These are phyloP conservation scores for Cervus canadensis DNA, from an alignment of 2,113 vertebrate species.

Conservation along the genomic window DNA sequence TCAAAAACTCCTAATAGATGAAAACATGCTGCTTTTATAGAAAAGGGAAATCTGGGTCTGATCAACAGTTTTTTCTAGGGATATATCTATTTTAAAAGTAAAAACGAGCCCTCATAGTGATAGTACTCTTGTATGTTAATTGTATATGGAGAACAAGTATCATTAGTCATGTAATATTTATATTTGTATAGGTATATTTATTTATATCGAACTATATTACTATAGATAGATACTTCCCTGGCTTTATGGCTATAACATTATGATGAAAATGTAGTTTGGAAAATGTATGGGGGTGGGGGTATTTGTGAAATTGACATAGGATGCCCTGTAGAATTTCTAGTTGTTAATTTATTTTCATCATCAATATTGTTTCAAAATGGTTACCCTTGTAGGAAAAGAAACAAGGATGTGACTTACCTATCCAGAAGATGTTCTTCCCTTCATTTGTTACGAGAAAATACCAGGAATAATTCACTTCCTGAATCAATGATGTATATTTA, in stretches of 20 bases:
- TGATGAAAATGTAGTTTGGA: conserved; percentile 27
- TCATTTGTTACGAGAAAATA: background rate
- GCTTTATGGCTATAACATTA: conserved; percentile 4
- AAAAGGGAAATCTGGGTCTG: conserved; percentile 10
- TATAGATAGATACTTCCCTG: background rate
- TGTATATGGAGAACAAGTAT: background rate
- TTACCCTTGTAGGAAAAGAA: background rate
- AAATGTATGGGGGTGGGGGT: background rate
- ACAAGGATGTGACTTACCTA: background rate
- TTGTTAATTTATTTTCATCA: background rate
- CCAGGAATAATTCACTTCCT: conserved; percentile 12
- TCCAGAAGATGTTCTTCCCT: background rate
- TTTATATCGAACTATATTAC: background rate
- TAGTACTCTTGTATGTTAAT: background rate
- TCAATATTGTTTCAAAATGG: conserved; percentile 16
- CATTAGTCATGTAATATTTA: conserved; percentile 3
- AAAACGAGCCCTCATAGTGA: background rate
- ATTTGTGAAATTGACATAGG: background rate
- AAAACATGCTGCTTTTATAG: conserved; percentile 34
- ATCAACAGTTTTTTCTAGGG: background rate
- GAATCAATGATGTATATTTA: conserved; percentile 11
- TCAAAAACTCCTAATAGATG: conserved; percentile 12
- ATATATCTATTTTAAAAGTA: background rate
- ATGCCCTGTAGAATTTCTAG: background rate
- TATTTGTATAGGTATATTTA: background rate